Conservation (phyloP, 1,140 invertebrate genomes). For the Pogonomyrmex californicus region DNA sequence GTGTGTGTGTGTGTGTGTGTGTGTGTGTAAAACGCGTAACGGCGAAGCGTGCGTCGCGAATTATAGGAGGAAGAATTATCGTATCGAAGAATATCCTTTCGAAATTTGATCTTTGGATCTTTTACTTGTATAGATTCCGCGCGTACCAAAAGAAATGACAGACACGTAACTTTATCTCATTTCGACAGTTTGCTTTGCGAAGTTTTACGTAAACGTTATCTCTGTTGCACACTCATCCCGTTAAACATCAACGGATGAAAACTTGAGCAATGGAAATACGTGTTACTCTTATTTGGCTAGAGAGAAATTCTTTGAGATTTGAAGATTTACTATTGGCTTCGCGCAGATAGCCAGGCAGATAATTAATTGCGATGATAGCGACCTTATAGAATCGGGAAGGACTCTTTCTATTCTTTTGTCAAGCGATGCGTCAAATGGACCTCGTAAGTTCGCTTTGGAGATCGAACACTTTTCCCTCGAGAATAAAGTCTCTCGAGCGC, state of each 20-base stretch:
- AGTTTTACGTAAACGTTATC: neutral
- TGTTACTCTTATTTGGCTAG: neutral
- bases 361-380: slow-evolving; percentile 38
- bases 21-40: neutral
- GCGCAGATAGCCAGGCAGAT: neutral
- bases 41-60: neutral
- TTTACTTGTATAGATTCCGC: slow-evolving; percentile 14
- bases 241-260: neutral
- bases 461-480: slow-evolving; percentile 48
- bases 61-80: slow-evolving; percentile 26
- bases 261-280: neutral
- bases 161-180: neutral
- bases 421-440: slow-evolving; percentile 52
- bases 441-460: slow-evolving; percentile 16
- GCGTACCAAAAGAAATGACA: neutral
- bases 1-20: no score
- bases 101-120: slow-evolving; percentile 46
- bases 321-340: neutral
- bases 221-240: neutral
- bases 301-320: neutral
- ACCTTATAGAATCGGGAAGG: neutral
- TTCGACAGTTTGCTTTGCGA: neutral
- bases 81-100: slow-evolving; percentile 36
- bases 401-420: slow-evolving; percentile 36
- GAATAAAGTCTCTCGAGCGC: slow-evolving; percentile 47